Conservation (phyloP, 2,888 invertebrate species). For the Cenopis cana region DNA sequence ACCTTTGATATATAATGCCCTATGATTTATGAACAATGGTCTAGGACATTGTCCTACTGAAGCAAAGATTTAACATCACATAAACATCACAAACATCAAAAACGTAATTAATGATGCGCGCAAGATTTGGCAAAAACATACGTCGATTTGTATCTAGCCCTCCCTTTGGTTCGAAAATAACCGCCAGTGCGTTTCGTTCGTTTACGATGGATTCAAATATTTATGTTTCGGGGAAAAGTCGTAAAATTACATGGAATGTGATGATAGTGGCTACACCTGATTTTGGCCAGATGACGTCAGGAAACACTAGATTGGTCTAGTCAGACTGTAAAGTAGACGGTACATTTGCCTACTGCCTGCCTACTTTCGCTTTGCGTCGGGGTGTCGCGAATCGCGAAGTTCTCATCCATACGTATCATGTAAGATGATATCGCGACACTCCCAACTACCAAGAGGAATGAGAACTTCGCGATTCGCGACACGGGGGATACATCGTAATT, state of each 20-base stretch:
- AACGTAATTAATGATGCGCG: constrained; percentile 28
- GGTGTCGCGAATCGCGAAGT: no score
- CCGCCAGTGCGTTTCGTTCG: constrained; percentile 32
- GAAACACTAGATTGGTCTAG: background rate
- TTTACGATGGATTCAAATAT: constrained; percentile 14
- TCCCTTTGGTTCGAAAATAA: constrained; percentile 36
- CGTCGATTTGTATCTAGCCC: constrained; percentile 38
- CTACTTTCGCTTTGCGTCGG: no score
- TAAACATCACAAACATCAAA: constrained; percentile 28
- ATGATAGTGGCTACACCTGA: constrained; percentile 1
- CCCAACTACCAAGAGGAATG: no score
- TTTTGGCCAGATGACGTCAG: background rate
- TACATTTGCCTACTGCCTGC: no score
- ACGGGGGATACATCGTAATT: no score
- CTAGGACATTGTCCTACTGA: constrained; percentile 27
- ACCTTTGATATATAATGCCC: background rate
- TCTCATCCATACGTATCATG: no score
- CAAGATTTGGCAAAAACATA: constrained; percentile 47
- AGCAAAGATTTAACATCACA: constrained; percentile 27
- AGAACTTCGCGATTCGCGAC: no score
- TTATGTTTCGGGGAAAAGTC: constrained; percentile 11
- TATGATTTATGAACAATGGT: constrained; percentile 11
- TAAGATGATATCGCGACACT: no score
- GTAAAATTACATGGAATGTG: background rate
- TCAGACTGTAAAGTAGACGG: background rate